Base-by-base conservation (phyloP, 2,113 vertebrate species). In the Stomatorhinus ivindoensis region DNA sequence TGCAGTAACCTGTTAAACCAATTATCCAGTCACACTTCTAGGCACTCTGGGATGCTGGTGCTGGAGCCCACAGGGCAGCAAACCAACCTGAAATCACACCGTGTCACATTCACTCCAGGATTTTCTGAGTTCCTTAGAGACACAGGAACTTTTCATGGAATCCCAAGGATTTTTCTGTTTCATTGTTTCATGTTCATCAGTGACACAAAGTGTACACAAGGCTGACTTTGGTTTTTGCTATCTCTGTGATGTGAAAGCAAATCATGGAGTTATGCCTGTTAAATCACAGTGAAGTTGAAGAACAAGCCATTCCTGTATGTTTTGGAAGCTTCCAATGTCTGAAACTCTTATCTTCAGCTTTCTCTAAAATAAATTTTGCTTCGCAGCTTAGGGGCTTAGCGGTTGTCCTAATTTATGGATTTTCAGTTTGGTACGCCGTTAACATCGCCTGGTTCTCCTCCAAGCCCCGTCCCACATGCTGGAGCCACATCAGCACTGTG, bases 271-370 rank as follows among this genome's bases (percentile, higher is more conserved):
- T 19, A n/a, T 15, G 89, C 91, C 92, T 93, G 93, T 27, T 92
- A 94, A 61, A 51, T 65, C 86, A 58, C 4, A 91, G 91, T 92
- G 91, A 92, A 91, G 90, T 90, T 94, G 92, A 92, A 91, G 90
- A 91, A 91, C 88, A 69, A 90, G 89, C 92, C 91, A 91, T 92
- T 13, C 82, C 86, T 87, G 9, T 31, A 85, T 73, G 48, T 61
- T 87, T 44, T n/a, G 61, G 50, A 89, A 89, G 58, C 86, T 82
- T 19, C 15, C 39, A 10, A 31, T 73, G 10, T 46, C n/a, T 44
- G 76, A 42, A 31, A 65, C 53, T 61, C 53, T 46, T 15, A 85
- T 89, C 48, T 88, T 84, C 39, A 42, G 55, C 87, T 61, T 53
- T 53, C 73, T 88, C 21, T 47, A 44, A 90, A 88, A n/a, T 87